Evolutionary conservation across 2,888 invertebrate species (phyloP).

Genomic region (Uropetala carovei): DNA sequence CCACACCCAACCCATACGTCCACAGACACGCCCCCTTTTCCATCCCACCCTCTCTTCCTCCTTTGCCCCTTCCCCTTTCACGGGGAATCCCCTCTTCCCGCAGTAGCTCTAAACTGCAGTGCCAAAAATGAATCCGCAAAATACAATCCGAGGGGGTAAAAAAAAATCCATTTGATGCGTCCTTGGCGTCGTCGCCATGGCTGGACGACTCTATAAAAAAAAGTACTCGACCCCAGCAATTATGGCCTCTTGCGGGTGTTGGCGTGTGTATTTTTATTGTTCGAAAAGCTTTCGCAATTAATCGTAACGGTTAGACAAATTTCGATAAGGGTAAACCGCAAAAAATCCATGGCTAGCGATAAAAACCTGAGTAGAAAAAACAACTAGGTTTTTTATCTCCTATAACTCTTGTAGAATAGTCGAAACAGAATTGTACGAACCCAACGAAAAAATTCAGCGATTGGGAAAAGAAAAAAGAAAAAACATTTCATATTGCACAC

Average conservation of each 20-base stretch:
- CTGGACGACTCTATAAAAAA: background rate
- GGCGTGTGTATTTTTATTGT: background rate
- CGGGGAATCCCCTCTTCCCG: background rate
- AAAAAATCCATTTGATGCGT: conserved; percentile 34
- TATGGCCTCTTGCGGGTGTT: conserved; percentile 23
- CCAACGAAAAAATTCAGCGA: no score
- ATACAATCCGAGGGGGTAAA: conserved; percentile 17
- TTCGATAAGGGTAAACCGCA: background rate
- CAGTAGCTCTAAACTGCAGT: background rate
- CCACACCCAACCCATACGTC: background rate
- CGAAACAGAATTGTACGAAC: no score
- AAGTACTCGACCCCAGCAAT: conserved; percentile 36
- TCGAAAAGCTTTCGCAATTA: background rate
- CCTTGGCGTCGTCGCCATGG: conserved; percentile 39
- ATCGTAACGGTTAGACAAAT: background rate
- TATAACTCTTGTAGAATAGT: no score
- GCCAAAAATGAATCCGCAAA: conserved; percentile 23
- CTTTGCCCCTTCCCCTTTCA: no score
- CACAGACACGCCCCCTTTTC: no score
- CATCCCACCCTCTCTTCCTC: no score
- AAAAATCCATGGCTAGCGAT: no score
- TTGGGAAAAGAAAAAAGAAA: no score
- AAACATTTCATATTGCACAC: no score
- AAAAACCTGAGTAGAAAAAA: no score
- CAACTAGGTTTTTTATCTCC: no score